Percentiles rank a stretch among this genome's conserved stretches.
These are phyloP conservation scores for Lacerta viridis DNA, from an alignment of 2,797 vertebrate genomes.

Conservation along the genomic window DNA sequence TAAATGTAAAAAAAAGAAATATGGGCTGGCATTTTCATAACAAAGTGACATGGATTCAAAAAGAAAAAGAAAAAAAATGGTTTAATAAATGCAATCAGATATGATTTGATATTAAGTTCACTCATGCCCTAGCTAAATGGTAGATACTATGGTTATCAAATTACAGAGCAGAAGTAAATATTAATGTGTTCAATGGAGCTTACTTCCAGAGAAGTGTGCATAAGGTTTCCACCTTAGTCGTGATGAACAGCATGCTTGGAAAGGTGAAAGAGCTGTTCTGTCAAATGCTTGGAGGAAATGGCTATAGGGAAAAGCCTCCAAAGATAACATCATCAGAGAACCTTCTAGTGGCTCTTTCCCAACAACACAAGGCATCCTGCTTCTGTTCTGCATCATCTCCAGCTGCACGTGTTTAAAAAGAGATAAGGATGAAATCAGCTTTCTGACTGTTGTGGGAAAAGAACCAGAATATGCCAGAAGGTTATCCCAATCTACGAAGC, in stretches of 20 bases:
- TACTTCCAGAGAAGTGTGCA: neutral
- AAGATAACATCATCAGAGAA: conserved; percentile 56
- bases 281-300: conserved; percentile 1
- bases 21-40: too few relatives aligned
- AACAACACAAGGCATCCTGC: conserved; percentile 49
- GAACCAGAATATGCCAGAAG: conserved; percentile 66
- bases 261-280: neutral
- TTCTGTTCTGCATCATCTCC: conserved; percentile 69
- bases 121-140: neutral
- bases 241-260: neutral
- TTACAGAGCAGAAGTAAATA: neutral
- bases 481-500: conserved; percentile 59
- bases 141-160: neutral
- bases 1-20: too few relatives aligned
- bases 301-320: neutral
- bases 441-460: conserved; percentile 66
- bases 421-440: conserved; percentile 73
- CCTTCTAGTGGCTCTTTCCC: conserved; percentile 61
- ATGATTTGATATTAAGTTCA: too few relatives aligned
- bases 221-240: neutral
- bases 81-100: too few relatives aligned
- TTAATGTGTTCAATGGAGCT: neutral
- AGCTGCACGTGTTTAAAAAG: conserved; percentile 58
- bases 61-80: too few relatives aligned
- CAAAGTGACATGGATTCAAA: too few relatives aligned